Conservation (phyloP, 2,888 invertebrate species). For the Eupelmus urozonus region DNA sequence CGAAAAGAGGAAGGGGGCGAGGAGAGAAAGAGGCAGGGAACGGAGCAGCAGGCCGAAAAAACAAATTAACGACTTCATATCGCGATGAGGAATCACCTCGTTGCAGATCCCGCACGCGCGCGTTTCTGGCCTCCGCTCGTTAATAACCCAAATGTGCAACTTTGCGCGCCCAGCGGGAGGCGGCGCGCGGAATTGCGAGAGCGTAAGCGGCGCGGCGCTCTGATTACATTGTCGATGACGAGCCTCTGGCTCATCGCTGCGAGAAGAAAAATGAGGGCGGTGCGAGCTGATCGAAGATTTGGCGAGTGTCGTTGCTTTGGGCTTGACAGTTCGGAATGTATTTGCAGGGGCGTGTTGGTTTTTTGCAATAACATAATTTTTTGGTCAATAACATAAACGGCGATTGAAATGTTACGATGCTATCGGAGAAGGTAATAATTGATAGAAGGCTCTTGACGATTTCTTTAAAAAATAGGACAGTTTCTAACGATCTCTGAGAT, state of each 20-base stretch:
- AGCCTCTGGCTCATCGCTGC: not conserved
- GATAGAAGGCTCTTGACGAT: too few species aligned
- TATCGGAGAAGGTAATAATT: too few species aligned
- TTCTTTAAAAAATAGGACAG: too few species aligned
- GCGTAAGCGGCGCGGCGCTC: not conserved
- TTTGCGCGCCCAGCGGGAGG: not conserved
- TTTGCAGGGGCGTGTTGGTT: too few species aligned
- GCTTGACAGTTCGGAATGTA: too few species aligned
- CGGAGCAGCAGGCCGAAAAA: not conserved
- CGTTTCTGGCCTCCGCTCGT: not conserved
- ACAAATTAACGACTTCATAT: constrained; percentile 5
- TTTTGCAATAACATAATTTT: too few species aligned
- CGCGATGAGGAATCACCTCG: not conserved
- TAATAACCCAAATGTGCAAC: constrained; percentile 8
- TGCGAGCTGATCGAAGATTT: too few species aligned
- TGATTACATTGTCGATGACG: constrained; percentile 8
- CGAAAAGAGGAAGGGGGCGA: not conserved
- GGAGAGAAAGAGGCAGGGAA: not conserved
- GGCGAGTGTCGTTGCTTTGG: too few species aligned
- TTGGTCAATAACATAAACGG: too few species aligned
- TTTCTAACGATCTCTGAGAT: too few species aligned
- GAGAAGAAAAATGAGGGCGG: too few species aligned
- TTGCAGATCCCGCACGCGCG: not conserved
- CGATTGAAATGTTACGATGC: too few species aligned
- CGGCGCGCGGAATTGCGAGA: not conserved